Conservation (phyloP, 2,797 vertebrate genomes). For the Hydrophis major region DNA sequence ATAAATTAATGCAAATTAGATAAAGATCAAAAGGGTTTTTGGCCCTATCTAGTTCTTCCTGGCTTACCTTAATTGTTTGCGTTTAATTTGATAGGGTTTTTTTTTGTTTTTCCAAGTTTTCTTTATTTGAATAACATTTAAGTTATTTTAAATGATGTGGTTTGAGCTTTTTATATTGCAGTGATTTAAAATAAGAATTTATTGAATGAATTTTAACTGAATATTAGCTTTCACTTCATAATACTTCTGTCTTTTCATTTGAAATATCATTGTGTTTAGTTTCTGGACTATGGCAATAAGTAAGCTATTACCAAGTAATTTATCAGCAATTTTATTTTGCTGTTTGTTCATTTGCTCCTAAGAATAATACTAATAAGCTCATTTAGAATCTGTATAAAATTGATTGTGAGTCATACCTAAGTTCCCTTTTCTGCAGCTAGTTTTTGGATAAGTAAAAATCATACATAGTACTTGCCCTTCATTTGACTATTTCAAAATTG, state of each 20-base stretch:
- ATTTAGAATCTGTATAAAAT: not conserved
- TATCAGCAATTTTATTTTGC: not conserved
- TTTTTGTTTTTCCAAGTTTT: not conserved
- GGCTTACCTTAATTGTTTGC: not conserved
- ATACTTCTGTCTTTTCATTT: not conserved
- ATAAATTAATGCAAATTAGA: not conserved
- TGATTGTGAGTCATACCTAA: not conserved
- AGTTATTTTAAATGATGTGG: not conserved
- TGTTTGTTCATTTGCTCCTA: not conserved
- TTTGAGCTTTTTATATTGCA: not conserved
- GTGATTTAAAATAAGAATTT: not conserved
- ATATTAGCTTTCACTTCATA: not conserved
- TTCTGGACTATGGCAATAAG: not conserved
- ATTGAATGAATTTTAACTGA: not conserved
- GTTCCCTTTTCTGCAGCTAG: not conserved
- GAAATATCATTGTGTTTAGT: not conserved
- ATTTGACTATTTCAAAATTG: not conserved
- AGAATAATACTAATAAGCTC: not conserved
- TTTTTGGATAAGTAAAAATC: not conserved
- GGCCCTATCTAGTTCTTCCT: not conserved
- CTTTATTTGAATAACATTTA: not conserved
- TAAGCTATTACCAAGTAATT: not conserved
- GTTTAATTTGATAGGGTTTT: not conserved
- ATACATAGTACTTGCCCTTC: not conserved
- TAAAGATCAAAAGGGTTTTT: not conserved